phyloP scores from a whole-genome alignment of 2,113 vertebrate genomes.

The Patagioenas fasciata region DNA sequence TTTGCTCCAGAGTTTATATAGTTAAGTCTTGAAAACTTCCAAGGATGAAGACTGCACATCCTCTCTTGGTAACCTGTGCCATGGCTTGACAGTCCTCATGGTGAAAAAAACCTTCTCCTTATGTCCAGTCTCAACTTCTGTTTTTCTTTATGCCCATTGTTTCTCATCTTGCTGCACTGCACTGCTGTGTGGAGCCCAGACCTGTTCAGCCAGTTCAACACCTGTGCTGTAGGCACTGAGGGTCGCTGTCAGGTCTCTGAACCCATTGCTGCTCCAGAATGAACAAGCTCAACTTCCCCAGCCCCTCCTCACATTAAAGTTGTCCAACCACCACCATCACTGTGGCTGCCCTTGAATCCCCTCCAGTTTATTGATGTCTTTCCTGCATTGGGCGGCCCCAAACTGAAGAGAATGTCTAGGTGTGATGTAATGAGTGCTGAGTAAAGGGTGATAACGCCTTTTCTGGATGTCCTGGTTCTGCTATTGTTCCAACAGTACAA shows the following conservation, averaged over 20 bases:
- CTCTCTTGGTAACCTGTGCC: not conserved
- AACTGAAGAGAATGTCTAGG: not conserved
- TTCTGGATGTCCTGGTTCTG: not conserved
- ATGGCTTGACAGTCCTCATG: accelerated
- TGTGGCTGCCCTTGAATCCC: not conserved
- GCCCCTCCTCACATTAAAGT: not conserved
- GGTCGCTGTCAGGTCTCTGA: not conserved
- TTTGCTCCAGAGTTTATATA: not conserved
- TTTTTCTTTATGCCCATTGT: not conserved
- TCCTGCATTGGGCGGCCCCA: not conserved
- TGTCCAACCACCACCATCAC: not conserved
- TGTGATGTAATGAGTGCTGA: not conserved
- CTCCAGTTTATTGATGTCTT: not conserved
- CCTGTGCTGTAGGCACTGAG: not conserved
- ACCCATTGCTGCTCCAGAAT: not conserved
- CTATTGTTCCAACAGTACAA: not conserved
- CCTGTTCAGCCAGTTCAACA: not conserved
- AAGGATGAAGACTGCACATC: not conserved
- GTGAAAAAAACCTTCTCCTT: not conserved
- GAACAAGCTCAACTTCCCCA: not conserved
- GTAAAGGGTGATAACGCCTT: not conserved
- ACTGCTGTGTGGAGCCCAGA: not conserved
- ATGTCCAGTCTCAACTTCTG: not conserved
- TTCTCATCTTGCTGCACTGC: not conserved
- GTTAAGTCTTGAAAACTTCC: not conserved